Evolutionary conservation across 30 jellyfish, hydroid and myxozoan species (phyloP), one percentile per base, ranked within the genome.

Genomic region (Hydractinia symbiolongicarpus): DNA sequence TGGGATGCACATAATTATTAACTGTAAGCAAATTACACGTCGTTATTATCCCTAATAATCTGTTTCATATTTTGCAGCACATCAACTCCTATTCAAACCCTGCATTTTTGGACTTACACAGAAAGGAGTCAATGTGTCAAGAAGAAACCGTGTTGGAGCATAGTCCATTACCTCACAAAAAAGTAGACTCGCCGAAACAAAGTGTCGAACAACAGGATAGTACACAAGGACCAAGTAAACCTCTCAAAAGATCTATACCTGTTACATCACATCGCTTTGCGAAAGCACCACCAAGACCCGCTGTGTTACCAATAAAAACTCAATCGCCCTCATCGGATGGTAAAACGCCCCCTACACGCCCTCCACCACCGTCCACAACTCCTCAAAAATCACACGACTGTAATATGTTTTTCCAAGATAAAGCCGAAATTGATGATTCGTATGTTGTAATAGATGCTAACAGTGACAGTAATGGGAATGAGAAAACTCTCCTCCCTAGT

Each of bases 251-350:
- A 17, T 6, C 66, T 17, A 4, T 30, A 8, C 81, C 81, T n/a
- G 64, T 40, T 17, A 72, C 9, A 30, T 9, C 81, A 17, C 51
- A 50, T 11, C 83, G 70, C 40, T 49, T 49, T 49, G 15, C 20
- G 5, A 58, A 11, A 5, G 40, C 83, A 8, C 83, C 83, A 4
- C 44, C 83, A 49, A 66, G 83, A 15, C 85, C 85, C 6, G 60
- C 85, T 15, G 3, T 53, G 21, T 54, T 55, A 55, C 79, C 85
- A 15, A 15, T 76, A 50, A 16, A 30, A 53, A 30, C 44, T 30
- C 44, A 30, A 30, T 2, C 44, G 44, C 44, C 44, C 44, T 30
- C 2, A 30, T 30, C 44, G 44, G 44, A 30, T 2, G 44, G 44
- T 30, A 55, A 55, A 55, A 15, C 81, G 8, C 61, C 61, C 5